These are phyloP conservation scores for Sylvietta virens DNA, from an alignment of 2,113 vertebrate species.

Conservation along the genomic window DNA sequence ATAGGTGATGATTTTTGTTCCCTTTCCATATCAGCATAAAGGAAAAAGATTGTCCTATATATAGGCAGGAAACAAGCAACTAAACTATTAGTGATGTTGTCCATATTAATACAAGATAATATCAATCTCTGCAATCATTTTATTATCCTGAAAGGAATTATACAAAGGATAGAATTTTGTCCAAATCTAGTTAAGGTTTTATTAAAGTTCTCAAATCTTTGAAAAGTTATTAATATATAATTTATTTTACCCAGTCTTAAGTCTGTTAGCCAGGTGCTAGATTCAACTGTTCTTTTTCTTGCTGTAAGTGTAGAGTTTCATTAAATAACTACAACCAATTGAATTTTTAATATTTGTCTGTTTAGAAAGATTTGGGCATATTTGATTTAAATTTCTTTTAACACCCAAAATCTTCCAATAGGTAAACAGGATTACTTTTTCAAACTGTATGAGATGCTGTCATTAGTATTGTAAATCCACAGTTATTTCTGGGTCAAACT, in stretches of 20 bases:
- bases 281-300: neutral
- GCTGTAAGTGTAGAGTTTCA: neutral
- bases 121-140: neutral
- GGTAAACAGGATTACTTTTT: neutral
- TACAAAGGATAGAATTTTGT: neutral
- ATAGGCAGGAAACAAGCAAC: neutral
- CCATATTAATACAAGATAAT: neutral
- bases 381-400: neutral
- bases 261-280: neutral
- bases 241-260: neutral
- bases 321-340: neutral
- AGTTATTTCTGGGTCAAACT: neutral
- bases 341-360: neutral
- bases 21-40: neutral
- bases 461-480: neutral
- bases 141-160: neutral
- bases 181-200: neutral
- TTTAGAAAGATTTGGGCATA: neutral
- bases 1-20: neutral
- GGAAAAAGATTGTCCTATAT: neutral
- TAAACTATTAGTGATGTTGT: neutral
- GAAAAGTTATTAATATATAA: neutral
- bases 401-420: neutral
- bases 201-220: neutral
- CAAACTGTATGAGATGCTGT: neutral